Percentiles rank a stretch among this genome's conserved stretches.
Conservation (phyloP, 1,140 invertebrate species). For the Brachionus plicatilis region DNA sequence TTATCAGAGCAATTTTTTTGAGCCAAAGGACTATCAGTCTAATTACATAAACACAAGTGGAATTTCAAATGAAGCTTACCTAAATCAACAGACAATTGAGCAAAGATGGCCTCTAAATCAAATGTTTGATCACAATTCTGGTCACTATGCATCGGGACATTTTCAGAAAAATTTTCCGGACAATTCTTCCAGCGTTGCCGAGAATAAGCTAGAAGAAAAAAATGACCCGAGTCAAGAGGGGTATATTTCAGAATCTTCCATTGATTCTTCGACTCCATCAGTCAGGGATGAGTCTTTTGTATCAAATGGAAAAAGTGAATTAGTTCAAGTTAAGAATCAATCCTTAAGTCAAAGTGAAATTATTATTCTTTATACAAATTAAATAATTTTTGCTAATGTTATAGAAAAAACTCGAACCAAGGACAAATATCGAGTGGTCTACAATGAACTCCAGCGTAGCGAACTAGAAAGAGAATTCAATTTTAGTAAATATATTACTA, state of each 20-base stretch:
- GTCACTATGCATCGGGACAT: neutral
- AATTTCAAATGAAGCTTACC: neutral
- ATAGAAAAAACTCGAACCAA: slow-evolving; percentile 70
- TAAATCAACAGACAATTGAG: neutral
- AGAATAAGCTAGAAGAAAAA: neutral
- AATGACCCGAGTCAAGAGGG: neutral
- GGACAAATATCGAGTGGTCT: slow-evolving; percentile 97
- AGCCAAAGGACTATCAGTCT: neutral
- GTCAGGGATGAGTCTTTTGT: neutral
- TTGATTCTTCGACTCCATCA: neutral
- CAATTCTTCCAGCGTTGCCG: neutral
- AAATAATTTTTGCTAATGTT: slow-evolving; percentile 39
- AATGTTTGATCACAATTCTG: neutral
- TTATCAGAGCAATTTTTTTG: neutral
- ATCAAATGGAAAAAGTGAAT: neutral
- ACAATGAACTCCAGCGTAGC: slow-evolving; percentile 88
- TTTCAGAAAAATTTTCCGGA: neutral
- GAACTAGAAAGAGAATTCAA: slow-evolving; percentile 96
- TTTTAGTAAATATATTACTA: slow-evolving; percentile 90
- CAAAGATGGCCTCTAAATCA: neutral
- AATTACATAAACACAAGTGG: neutral
- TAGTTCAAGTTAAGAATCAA: neutral
- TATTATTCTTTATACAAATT: neutral
- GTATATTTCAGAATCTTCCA: neutral
- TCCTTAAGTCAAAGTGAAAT: neutral